These are phyloP conservation scores for Phenganax subtilis DNA, from an alignment of 92 coral and sea anemone genomes.

Conservation along the genomic window DNA sequence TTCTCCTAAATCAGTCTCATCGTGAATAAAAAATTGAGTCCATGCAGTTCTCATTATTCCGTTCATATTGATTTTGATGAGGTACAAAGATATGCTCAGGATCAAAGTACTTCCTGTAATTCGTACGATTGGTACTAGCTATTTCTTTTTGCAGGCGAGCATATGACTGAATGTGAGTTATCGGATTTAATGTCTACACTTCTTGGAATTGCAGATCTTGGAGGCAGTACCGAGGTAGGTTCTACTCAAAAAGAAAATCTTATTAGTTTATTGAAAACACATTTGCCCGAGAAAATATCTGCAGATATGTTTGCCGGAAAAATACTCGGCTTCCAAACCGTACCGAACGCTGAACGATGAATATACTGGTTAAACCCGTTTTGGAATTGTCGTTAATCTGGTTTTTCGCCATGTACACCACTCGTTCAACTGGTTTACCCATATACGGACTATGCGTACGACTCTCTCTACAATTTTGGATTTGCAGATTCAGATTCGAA, in stretches of 20 bases:
- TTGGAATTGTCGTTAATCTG: not conserved
- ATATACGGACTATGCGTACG: no score
- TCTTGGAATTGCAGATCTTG: constrained; percentile 84
- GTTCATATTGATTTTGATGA: no score
- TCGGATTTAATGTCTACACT: constrained; percentile 92
- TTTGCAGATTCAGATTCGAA: no score
- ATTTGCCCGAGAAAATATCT: constrained; percentile 82
- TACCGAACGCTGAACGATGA: constrained; percentile 38
- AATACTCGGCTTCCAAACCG: constrained; percentile 75
- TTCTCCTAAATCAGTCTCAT: not conserved
- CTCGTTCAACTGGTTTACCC: no score
- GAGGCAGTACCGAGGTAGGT: constrained; percentile 99
- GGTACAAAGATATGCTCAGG: no score
- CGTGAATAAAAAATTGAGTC: no score
- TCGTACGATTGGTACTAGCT: no score
- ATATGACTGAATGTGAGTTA: constrained; percentile 86
- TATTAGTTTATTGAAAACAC: constrained; percentile 56
- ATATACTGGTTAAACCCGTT: not conserved
- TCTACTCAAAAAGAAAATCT: constrained; percentile 71
- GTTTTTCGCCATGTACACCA: not conserved
- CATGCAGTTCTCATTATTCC: no score
- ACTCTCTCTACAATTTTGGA: no score
- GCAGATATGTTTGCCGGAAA: constrained; percentile 90
- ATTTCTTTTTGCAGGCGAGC: constrained; percentile 65
- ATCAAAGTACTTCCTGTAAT: no score